A percentile compares a stretch with the other conserved stretches of the same genome.
phyloP scores from a whole-genome alignment of 2,888 invertebrate genomes.

The Synanthedon formicaeformis region DNA sequence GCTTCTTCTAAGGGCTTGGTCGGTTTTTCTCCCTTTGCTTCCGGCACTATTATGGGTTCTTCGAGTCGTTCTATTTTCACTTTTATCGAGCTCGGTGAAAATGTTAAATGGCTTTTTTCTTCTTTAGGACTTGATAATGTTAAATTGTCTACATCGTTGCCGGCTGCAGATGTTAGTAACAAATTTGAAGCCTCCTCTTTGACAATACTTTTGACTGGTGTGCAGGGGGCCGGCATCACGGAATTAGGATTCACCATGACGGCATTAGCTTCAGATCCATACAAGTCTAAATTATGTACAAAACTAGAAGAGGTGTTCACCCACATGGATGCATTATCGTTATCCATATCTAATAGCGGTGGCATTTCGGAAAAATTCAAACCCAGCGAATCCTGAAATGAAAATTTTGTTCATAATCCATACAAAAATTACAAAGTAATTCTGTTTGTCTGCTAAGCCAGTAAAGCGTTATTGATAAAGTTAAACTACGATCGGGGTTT shows the following conservation, averaged over 20 bases:
- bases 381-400: constrained; percentile 69
- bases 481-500: too few species aligned
- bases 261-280: constrained; percentile 78
- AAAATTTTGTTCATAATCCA: neutral
- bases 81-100: constrained; percentile 78
- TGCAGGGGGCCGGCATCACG: constrained; percentile 83
- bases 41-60: constrained; percentile 18
- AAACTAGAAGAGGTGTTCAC: constrained; percentile 73
- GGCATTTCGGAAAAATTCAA: constrained; percentile 74
- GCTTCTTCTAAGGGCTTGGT: constrained; percentile 55
- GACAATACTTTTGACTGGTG: constrained; percentile 54
- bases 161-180: constrained; percentile 52
- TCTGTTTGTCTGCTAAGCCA: neutral
- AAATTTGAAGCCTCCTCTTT: constrained; percentile 63
- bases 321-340: constrained; percentile 72
- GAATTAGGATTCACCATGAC: constrained; percentile 93
- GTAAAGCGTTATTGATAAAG: too few species aligned
- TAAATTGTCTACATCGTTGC: constrained; percentile 36
- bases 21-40: constrained; percentile 22
- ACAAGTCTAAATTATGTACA: constrained; percentile 77
- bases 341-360: constrained; percentile 75
- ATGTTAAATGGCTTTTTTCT: constrained; percentile 78
- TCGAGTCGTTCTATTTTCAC: constrained; percentile 37
- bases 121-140: constrained; percentile 74
- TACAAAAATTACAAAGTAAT: neutral